phyloP scores from a whole-genome alignment of 2,888 invertebrate species.

The Heliconius ismenius region DNA sequence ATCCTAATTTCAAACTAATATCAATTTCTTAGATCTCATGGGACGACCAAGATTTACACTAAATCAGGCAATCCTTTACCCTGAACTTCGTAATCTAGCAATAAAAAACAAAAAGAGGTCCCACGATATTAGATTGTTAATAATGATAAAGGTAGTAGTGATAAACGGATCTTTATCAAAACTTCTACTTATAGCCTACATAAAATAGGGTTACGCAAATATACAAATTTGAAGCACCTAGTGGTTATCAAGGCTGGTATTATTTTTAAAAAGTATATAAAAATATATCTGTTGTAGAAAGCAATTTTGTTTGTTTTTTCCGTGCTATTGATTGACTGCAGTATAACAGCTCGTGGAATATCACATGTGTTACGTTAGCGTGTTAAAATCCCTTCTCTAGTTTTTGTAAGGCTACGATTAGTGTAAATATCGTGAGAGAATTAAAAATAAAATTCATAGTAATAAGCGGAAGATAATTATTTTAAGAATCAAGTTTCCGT shows the following conservation, averaged over 20 bases:
- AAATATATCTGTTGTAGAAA: not conserved
- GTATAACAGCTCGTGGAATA: constrained; percentile 61
- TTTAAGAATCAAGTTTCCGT: not conserved
- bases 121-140: constrained; percentile 8
- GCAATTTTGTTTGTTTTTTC: constrained; percentile 64
- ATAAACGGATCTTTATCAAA: not conserved
- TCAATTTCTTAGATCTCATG: constrained; percentile 6
- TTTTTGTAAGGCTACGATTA: constrained; percentile 18
- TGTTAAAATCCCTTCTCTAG: constrained; percentile 32
- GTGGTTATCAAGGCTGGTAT: no score
- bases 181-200: not conserved
- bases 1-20: not conserved
- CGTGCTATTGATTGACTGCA: constrained; percentile 66
- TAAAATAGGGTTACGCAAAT: not conserved
- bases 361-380: constrained; percentile 59
- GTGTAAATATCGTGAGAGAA: constrained; percentile 12
- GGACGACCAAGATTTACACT: constrained; percentile 23
- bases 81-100: constrained; percentile 33
- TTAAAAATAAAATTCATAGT: not conserved
- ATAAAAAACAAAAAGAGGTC: constrained; percentile 37
- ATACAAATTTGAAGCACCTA: no score
- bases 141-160: not conserved
- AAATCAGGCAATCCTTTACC: constrained; percentile 28
- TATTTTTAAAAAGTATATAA: not conserved
- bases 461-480: not conserved